A percentile compares a stretch with the other conserved stretches of the same genome.
Evolutionary conservation across 2,797 vertebrate genomes (phyloP).

Genomic region (Rhynchonycteris naso): DNA sequence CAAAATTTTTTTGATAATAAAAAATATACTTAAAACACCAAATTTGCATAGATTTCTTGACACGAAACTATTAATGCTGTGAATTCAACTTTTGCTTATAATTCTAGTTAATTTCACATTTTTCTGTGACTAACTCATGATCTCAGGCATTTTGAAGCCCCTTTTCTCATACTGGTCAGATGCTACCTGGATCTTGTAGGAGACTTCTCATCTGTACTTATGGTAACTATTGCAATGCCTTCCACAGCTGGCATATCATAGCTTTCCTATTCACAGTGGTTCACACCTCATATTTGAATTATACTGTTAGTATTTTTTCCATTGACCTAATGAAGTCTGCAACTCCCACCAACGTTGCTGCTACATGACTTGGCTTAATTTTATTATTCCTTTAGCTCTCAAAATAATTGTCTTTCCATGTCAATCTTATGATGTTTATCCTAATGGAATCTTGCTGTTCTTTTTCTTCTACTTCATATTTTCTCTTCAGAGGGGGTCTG

Average conservation of each 20-base stretch:
- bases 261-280: not conserved
- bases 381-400: conserved; percentile 23
- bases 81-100: not conserved
- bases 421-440: not conserved
- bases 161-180: not conserved
- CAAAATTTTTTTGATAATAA: conserved; percentile 27
- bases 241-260: not conserved
- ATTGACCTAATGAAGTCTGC: not conserved
- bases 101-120: not conserved
- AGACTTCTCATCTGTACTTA: not conserved
- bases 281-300: not conserved
- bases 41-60: not conserved
- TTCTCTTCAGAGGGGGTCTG: not conserved
- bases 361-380: not conserved
- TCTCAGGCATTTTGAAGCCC: not conserved
- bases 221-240: not conserved
- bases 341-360: not conserved
- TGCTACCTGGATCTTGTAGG: not conserved
- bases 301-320: not conserved
- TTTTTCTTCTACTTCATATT: not conserved
- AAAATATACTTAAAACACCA: not conserved
- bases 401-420: not conserved
- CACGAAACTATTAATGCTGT: not conserved
- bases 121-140: not conserved
- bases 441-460: not conserved